Conservation (phyloP, 2,797 vertebrate genomes). For the Lateolabrax maculatus region DNA sequence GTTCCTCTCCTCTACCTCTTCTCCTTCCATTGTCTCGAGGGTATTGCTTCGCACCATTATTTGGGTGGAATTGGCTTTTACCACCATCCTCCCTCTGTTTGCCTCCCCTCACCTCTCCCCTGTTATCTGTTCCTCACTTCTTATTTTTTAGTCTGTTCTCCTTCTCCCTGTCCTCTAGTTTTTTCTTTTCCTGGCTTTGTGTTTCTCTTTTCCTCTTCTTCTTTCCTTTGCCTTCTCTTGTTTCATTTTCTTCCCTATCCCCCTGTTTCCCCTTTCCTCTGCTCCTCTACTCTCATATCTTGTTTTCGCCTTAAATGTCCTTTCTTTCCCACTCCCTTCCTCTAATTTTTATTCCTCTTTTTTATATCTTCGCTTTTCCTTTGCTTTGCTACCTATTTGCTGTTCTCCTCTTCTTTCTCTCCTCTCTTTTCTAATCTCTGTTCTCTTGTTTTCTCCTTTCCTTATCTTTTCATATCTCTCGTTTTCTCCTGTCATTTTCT, state of each 20-base stretch:
- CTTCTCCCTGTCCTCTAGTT: background rate
- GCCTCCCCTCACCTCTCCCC: conserved; percentile 33
- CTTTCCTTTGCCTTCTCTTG: background rate
- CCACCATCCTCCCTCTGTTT: conserved; percentile 46
- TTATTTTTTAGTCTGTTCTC: conserved; percentile 15
- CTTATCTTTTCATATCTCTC: background rate
- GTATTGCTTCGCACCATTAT: conserved; percentile 66
- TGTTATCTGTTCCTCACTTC: conserved; percentile 42
- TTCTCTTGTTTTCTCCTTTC: background rate
- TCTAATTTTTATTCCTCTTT: no score
- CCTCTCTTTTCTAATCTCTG: background rate
- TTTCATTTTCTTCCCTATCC: background rate
- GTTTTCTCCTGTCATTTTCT: no score
- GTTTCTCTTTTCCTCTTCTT: background rate
- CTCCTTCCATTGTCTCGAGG: conserved; percentile 49
- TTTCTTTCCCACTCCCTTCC: no score
- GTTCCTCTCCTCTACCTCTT: conserved; percentile 50
- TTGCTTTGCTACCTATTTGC: no score
- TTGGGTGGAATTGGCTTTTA: conserved; percentile 74
- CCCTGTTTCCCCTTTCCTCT: background rate
- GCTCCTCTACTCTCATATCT: background rate
- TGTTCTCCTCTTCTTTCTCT: background rate
- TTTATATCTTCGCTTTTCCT: background rate
- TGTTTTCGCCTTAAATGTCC: background rate
- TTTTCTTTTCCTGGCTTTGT: background rate